Evolutionary conservation across 2,888 invertebrate species (phyloP).

Genomic region (Microctonus hyperodae): DNA sequence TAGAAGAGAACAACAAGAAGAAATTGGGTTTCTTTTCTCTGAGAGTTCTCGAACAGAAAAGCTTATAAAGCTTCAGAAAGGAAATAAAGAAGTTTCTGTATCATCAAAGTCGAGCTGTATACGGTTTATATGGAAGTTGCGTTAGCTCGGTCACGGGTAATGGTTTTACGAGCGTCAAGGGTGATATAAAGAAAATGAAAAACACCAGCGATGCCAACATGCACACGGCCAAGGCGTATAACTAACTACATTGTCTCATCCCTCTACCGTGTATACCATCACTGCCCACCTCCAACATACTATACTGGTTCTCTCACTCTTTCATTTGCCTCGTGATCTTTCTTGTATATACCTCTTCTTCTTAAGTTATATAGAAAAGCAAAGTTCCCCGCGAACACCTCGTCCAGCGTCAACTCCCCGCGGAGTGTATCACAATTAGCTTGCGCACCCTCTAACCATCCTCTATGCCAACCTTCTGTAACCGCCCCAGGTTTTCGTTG

Average conservation of each 20-base stretch:
- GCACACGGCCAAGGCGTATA: conserved; percentile 57
- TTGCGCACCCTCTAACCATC: conserved; percentile 47
- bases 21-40: conserved; percentile 38
- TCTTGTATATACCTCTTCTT: conserved; percentile 44
- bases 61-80: conserved; percentile 43
- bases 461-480: conserved; percentile 18
- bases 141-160: conserved; percentile 82
- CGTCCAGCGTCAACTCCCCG: conserved; percentile 50
- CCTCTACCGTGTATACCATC: conserved; percentile 1
- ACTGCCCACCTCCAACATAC: conserved; percentile 40
- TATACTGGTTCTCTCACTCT: conserved; percentile 30
- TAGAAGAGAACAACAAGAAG: conserved; percentile 30
- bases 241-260: conserved; percentile 54
- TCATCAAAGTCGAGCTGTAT: conserved; percentile 56
- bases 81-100: conserved; percentile 48
- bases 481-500: conserved; percentile 25
- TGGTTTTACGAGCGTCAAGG: conserved; percentile 86
- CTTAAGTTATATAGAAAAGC: conserved; percentile 51
- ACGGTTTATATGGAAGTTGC: conserved; percentile 57
- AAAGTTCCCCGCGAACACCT: conserved; percentile 34
- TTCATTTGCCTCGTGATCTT: conserved; percentile 39
- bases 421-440: conserved; percentile 62
- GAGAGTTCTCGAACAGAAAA: conserved; percentile 32
- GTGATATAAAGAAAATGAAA: conserved; percentile 91
- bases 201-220: conserved; percentile 69